Conservation (phyloP, 1,140 invertebrate genomes). For the Tribolium castaneum region DNA sequence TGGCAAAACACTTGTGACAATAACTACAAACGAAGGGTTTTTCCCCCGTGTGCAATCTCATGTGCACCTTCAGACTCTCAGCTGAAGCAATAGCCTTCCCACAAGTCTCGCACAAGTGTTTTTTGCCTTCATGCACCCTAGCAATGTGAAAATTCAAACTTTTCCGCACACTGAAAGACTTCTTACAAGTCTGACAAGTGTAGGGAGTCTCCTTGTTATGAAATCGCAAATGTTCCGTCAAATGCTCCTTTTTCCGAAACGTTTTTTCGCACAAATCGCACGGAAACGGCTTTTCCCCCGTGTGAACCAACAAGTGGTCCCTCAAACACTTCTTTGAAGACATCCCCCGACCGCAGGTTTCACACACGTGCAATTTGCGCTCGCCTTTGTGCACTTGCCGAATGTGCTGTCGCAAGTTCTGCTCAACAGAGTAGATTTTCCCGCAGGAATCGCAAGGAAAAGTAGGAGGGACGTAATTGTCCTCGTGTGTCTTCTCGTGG, state of each 20-base stretch:
- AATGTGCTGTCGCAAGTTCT: constrained; percentile 72
- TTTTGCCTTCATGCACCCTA: constrained; percentile 55
- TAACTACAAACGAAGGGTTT: constrained; percentile 66
- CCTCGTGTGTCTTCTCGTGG: constrained; percentile 48
- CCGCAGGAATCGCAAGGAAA: constrained; percentile 57
- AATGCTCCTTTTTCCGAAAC: constrained; percentile 58
- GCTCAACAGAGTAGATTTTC: constrained; percentile 66
- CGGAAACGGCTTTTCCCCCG: constrained; percentile 56
- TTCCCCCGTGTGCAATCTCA: constrained; percentile 69
- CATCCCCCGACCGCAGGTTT: constrained; percentile 55
- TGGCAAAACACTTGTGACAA: constrained; percentile 66
- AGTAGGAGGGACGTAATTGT: constrained; percentile 35
- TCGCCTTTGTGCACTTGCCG: constrained; percentile 71
- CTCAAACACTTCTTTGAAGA: constrained; percentile 48
- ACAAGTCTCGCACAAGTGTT: constrained; percentile 67
- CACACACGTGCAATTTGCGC: constrained; percentile 69
- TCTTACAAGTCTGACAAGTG: constrained; percentile 1
- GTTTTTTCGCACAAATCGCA: constrained; percentile 67
- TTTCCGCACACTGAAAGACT: background rate
- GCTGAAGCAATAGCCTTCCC: constrained; percentile 69
- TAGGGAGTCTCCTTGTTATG: constrained; percentile 11
- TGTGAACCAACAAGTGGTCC: constrained; percentile 61
- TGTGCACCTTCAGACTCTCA: constrained; percentile 70
- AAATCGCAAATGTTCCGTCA: background rate
- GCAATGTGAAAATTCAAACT: constrained; percentile 55